A percentile compares a stretch with the other conserved stretches of the same genome.
phyloP scores from a whole-genome alignment of 2,113 vertebrate genomes.

The Entelurus aequoreus region DNA sequence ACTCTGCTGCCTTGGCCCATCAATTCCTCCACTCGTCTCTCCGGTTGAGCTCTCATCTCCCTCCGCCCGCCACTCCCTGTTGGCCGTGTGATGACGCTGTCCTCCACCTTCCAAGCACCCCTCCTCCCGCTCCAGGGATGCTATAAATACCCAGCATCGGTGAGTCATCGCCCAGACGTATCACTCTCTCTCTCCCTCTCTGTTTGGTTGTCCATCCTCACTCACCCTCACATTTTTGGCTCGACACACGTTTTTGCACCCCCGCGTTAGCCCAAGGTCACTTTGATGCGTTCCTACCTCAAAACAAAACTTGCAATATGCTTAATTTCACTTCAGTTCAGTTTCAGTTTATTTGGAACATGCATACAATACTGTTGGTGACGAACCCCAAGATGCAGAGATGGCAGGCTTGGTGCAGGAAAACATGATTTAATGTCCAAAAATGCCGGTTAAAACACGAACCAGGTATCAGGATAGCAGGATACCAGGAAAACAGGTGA shows the following conservation, averaged over 20 bases:
- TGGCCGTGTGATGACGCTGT: constrained; percentile 33
- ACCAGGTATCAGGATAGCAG: no score
- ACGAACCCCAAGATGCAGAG: no score
- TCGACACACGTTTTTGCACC: constrained; percentile 32
- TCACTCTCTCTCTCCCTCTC: constrained; percentile 4
- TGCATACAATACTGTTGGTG: no score
- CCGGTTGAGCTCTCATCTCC: constrained; percentile 20
- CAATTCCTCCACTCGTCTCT: not conserved
- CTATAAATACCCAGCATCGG: constrained; percentile 66
- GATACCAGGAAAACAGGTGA: no score
- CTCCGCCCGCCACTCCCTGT: constrained; percentile 50
- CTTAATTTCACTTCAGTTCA: no score
- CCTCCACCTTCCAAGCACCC: constrained; percentile 27
- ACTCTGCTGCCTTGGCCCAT: not conserved
- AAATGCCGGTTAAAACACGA: no score
- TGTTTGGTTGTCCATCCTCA: not conserved
- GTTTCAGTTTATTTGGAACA: no score
- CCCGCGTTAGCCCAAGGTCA: constrained; percentile 41
- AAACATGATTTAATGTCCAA: no score
- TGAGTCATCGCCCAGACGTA: constrained; percentile 69
- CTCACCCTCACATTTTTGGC: constrained; percentile 22
- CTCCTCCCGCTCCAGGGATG: constrained; percentile 32
- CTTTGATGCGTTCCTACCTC: constrained; percentile 15
- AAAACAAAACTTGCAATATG: constrained; percentile 24
- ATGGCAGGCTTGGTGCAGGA: no score